A percentile compares a stretch with the other conserved stretches of the same genome.
Conservation (phyloP, 2,113 vertebrate species). For the Abramis brama region DNA sequence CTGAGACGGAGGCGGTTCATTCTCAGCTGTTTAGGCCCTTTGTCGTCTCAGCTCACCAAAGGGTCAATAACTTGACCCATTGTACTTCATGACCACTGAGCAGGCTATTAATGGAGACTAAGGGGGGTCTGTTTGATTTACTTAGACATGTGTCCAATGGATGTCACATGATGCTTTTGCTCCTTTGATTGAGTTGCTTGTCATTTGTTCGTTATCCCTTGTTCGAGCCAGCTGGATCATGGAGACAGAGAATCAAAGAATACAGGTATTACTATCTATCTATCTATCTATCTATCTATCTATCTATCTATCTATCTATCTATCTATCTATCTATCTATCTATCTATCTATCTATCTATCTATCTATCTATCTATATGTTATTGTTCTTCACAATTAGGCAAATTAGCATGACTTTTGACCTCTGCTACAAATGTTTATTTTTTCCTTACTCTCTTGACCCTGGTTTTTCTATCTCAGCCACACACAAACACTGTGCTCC, state of each 20-base stretch:
- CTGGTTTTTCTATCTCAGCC: background rate
- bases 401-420: background rate
- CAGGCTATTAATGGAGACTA: slow-evolving; percentile 14
- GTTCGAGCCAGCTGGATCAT: background rate
- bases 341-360: background rate
- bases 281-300: background rate
- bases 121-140: slow-evolving; percentile 12
- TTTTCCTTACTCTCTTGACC: background rate
- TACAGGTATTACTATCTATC: background rate
- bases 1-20: slow-evolving; percentile 19
- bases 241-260: background rate
- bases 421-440: background rate
- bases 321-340: background rate
- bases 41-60: slow-evolving; percentile 9
- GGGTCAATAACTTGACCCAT: slow-evolving; percentile 31
- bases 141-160: background rate
- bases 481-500: background rate
- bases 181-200: background rate
- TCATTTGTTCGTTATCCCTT: background rate
- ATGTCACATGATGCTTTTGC: background rate
- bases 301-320: background rate
- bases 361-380: background rate
- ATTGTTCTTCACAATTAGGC: background rate
- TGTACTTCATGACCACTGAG: slow-evolving; percentile 1
- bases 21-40: slow-evolving; percentile 37